phyloP scores from a whole-genome alignment of 2,113 vertebrate genomes.

The Pitta sordida region DNA sequence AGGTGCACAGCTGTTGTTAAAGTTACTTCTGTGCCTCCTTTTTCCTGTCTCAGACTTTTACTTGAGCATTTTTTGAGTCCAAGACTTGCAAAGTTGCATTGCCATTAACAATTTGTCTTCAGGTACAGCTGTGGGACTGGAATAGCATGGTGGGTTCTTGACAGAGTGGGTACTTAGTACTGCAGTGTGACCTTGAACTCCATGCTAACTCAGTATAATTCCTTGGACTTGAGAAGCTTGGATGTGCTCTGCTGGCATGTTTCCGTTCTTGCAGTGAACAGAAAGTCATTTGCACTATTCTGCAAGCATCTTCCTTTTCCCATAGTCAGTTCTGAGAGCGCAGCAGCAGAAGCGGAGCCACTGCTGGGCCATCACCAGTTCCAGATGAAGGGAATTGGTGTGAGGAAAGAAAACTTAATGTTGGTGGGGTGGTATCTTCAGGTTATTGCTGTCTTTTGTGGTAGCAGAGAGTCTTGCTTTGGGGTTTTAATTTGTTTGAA shows the following conservation, averaged over 20 bases:
- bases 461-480: not conserved
- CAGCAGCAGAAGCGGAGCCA: not conserved
- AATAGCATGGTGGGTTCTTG: not conserved
- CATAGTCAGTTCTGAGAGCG: not conserved
- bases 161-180: not conserved
- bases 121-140: not conserved
- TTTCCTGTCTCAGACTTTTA: constrained; percentile 12
- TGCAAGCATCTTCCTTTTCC: not conserved
- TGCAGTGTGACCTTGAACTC: not conserved
- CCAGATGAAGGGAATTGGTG: not conserved
- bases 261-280: not conserved
- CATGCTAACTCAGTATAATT: not conserved
- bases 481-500: not conserved
- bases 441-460: not conserved
- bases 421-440: not conserved
- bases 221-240: not conserved
- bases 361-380: not conserved
- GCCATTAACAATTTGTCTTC: not conserved
- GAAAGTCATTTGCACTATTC: not conserved
- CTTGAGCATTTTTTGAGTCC: constrained; percentile 22
- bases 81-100: not conserved
- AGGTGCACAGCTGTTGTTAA: not conserved
- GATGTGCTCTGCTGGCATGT: not conserved
- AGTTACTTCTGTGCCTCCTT: constrained; percentile 33
- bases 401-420: not conserved